Base-by-base conservation (phyloP, 2,888 invertebrate species). In the Anthophora plumipes region DNA sequence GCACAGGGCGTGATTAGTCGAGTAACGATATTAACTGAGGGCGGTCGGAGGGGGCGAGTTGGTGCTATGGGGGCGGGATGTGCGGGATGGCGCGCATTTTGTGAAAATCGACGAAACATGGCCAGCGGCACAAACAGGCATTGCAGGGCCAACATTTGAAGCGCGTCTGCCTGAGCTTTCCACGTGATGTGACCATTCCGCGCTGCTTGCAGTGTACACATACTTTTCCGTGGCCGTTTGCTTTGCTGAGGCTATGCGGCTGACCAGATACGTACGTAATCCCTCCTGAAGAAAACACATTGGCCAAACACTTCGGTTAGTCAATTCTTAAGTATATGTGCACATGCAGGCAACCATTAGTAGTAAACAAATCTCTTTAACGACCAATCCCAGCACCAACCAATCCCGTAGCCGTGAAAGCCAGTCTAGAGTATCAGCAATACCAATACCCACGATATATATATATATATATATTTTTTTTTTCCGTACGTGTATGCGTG, bases 101-200 rank as follows among this genome's bases (percentile, higher is more conserved):
- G 89, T 94, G 93, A 90, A 91, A 93, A 85, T 94, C 93, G 85
- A 91, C 91, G 91, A 93, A 93, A 90, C 93, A 93, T 78, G 93
- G 93, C 92, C 92, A 93, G 80, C 93, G 92, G 88, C 93, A 93
- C 88, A 93, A 89, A 90, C 92, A 93, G 91, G 93, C 92, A 91
- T 93, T 92, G 91, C 93, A 93, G 91, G 93, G 91, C 92, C 92
- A 93, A 89, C 93, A 93, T 90, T 93, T 93, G 93, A 93, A 93
- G 90, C 93, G 93, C 88, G 93, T 93, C 92, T 93, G 93, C 85
- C 91, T 91, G 89, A 93, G 92, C 81, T 93, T 93, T 89, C 93
- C 93, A 85, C 93, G 92, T 88, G 93, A 92, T 87, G 93, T 93
- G 83, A 93, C 91, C 89, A 93, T 91, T 87, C 93, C 93, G 88